These are phyloP conservation scores for Phymorhynchus buccinoides DNA, from an alignment of 1,140 invertebrate species.

Conservation along the genomic window DNA sequence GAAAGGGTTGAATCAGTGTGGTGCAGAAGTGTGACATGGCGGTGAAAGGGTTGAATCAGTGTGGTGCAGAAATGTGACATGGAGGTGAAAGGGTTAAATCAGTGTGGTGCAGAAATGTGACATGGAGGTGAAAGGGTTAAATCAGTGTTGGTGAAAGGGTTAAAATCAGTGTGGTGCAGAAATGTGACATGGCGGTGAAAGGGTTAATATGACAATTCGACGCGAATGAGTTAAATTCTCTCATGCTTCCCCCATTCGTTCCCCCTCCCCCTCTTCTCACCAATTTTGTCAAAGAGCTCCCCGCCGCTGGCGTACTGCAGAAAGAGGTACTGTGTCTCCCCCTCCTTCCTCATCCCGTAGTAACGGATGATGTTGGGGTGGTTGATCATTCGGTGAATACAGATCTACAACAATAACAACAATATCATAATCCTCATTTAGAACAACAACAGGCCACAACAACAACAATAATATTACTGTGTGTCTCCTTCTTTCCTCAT, in stretches of 20 bases:
- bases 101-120: too few relatives aligned
- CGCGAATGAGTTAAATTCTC: background rate
- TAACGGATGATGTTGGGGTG: constrained; percentile 91
- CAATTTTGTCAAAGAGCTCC: constrained; percentile 97
- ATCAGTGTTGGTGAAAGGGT: too few relatives aligned
- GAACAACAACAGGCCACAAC: background rate
- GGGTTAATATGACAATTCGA: background rate
- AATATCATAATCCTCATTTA: too few relatives aligned
- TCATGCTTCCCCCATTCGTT: background rate
- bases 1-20: too few relatives aligned
- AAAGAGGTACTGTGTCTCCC: constrained; percentile 90
- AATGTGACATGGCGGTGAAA: too few relatives aligned
- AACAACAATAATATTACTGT: constrained; percentile 84
- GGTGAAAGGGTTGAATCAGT: too few relatives aligned
- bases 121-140: too few relatives aligned
- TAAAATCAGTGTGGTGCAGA: too few relatives aligned
- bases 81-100: too few relatives aligned
- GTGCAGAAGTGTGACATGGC: too few relatives aligned
- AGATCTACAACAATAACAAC: too few relatives aligned
- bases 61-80: too few relatives aligned
- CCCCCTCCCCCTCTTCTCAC: constrained; percentile 74
- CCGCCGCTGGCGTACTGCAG: constrained; percentile 96
- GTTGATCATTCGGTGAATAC: constrained; percentile 87
- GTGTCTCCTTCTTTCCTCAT: constrained; percentile 83
- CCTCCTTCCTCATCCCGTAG: constrained; percentile 87